Evolutionary conservation across 2,113 vertebrate genomes (phyloP), one percentile per base, ranked within the genome.

Genomic region (Notothenia rossii): DNA sequence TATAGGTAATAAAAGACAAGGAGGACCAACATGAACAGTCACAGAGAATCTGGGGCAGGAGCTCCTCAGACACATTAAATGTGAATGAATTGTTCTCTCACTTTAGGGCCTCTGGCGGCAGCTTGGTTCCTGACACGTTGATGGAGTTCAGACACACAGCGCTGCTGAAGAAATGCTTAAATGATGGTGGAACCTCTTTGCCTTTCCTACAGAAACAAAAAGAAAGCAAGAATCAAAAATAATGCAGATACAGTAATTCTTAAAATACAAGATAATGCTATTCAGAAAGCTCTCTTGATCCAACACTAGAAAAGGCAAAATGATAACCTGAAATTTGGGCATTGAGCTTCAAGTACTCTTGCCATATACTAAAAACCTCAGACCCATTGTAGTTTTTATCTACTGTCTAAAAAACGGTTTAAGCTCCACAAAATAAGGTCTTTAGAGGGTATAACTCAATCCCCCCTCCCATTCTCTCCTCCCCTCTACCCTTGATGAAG

Each of bases 111-210:
- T 99, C 98, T 14, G 98, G 95, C 17, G 97, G 94, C 63, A 99
- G 95, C 90, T 97, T 99, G 73, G 98, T 99, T 92, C 98, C 98
- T 1, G 98, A 98, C 89, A 99, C 92, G 81, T 96, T 99, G 93
- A 99, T 96, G 84, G 95, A 96, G 85, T 89, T 96, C 92, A 99
- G 95, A 85, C 96, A 94, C 92, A 96, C 80, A 17, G 96, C 97
- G 59, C 97, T 98, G 93, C 98, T 98, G 91, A 99, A 99, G 94
- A 98, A 99, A 89, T 98, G 97, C 91, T 98, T 99, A 90, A 99
- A 99, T 6, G 97, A 96, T 0, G 95, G 96, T 51, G 97, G 96
- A 0, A 98, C 95, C 76, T 99, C 98, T 94, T 98, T 99, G 74
- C 97, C 96, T 95, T 99, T 99, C 92, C 98, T 99, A 87, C 7